These are phyloP conservation scores for Druon quercuslanigerum DNA, from an alignment of 1,140 invertebrate species.

Conservation along the genomic window DNA sequence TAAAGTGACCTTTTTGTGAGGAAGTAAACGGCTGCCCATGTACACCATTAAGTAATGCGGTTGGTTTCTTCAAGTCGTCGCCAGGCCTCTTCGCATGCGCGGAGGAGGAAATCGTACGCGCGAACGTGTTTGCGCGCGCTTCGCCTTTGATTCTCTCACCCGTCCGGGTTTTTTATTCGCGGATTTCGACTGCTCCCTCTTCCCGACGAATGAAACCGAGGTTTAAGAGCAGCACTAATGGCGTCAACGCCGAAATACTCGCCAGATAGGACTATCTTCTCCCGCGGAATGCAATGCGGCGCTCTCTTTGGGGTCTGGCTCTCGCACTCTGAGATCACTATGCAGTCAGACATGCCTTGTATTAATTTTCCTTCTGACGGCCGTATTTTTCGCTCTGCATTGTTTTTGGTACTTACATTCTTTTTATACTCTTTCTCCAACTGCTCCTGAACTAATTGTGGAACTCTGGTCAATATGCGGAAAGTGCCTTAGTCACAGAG, in stretches of 20 bases:
- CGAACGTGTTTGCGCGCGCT: conserved; percentile 37
- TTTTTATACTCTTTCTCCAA: conserved; percentile 18
- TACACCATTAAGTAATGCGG: conserved; percentile 67
- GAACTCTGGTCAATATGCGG: background rate
- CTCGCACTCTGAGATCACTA: conserved; percentile 13
- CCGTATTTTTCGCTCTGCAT: conserved; percentile 18
- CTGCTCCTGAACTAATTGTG: background rate
- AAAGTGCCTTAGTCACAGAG: background rate
- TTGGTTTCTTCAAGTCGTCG: conserved; percentile 65
- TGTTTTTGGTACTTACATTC: conserved; percentile 22
- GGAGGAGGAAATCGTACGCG: conserved; percentile 37
- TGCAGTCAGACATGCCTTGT: conserved; percentile 18
- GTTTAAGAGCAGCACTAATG: conserved; percentile 60
- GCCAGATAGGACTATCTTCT: conserved; percentile 48
- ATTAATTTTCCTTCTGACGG: conserved; percentile 21
- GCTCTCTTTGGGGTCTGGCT: conserved; percentile 31
- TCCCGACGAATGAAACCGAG: conserved; percentile 43
- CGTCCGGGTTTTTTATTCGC: conserved; percentile 54
- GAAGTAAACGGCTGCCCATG: conserved; percentile 56
- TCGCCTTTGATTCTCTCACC: conserved; percentile 27
- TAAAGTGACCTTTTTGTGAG: conserved; percentile 46
- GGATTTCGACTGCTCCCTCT: conserved; percentile 46
- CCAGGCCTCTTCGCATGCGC: conserved; percentile 33
- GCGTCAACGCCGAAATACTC: conserved; percentile 58
- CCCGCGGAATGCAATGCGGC: conserved; percentile 21